Evolutionary conservation across 2,888 invertebrate species (phyloP).

Genomic region (Yponomeuta malinellus): DNA sequence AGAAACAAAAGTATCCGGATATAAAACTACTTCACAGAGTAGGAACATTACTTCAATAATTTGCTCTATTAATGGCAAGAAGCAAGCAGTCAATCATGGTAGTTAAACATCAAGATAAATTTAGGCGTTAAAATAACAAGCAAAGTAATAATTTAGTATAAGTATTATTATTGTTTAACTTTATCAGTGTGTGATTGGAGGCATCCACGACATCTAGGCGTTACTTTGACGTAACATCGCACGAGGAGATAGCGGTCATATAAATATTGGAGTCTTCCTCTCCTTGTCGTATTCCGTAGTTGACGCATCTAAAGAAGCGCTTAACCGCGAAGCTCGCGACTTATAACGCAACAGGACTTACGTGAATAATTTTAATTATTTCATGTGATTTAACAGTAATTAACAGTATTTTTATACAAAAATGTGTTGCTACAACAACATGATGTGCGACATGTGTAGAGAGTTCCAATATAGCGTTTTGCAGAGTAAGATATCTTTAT

Average conservation of each 20-base stretch:
- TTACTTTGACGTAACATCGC: slow-evolving; percentile 72
- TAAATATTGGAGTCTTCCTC: slow-evolving; percentile 66
- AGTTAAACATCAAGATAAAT: neutral
- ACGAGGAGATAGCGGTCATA: slow-evolving; percentile 63
- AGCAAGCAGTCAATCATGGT: neutral
- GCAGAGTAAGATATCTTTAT: slow-evolving; percentile 52
- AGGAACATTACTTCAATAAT: neutral
- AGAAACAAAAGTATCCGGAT: no score
- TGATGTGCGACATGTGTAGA: slow-evolving; percentile 67
- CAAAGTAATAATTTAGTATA: slow-evolving; percentile 17
- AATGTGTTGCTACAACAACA: slow-evolving; percentile 69
- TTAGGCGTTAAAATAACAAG: slow-evolving; percentile 11
- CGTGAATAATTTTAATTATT: neutral
- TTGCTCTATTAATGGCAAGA: neutral
- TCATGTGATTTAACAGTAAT: no score
- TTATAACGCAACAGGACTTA: slow-evolving; percentile 35
- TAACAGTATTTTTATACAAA: slow-evolving; percentile 22
- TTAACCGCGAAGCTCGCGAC: slow-evolving; percentile 65
- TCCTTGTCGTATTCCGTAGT: slow-evolving; percentile 63
- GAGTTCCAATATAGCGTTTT: slow-evolving; percentile 61
- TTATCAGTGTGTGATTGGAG: slow-evolving; percentile 61
- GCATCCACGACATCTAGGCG: slow-evolving; percentile 64
- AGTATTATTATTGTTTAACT: slow-evolving; percentile 53
- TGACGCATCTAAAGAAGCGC: slow-evolving; percentile 62
- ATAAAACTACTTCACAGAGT: neutral